Percentiles rank a stretch among this genome's conserved stretches.
phyloP scores from a whole-genome alignment of 2,888 invertebrate species.

The Scaptomyza cyrtandrae region DNA sequence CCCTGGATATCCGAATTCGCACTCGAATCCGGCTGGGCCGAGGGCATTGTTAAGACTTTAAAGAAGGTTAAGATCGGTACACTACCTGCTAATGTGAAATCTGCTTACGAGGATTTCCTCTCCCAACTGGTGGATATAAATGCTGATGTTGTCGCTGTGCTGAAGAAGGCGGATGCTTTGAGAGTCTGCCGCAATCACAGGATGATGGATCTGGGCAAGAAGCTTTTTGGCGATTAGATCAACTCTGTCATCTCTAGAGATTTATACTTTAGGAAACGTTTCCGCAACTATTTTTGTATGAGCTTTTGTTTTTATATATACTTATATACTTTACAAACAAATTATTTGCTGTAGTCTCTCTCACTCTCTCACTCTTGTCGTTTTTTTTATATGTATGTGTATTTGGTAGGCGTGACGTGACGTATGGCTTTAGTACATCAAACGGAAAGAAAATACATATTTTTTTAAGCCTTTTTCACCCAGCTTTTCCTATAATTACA shows the following conservation, averaged over 20 bases:
- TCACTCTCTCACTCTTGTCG: conserved; percentile 10
- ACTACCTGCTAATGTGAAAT: conserved; percentile 92
- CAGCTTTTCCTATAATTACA: conserved; percentile 52
- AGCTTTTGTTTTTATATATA: conserved; percentile 36
- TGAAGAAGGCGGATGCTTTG: conserved; percentile 93
- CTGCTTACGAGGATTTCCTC: conserved; percentile 95
- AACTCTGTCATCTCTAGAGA: neutral
- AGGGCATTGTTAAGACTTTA: conserved; percentile 93
- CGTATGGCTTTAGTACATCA: conserved; percentile 33
- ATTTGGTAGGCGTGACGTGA: conserved; percentile 48
- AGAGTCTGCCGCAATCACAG: conserved; percentile 94
- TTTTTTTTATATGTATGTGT: conserved; percentile 49
- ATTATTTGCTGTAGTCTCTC: conserved; percentile 34
- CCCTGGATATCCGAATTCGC: conserved; percentile 96
- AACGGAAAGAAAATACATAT: conserved; percentile 29
- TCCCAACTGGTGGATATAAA: conserved; percentile 93
- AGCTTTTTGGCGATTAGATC: conserved; percentile 92
- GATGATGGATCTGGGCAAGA: conserved; percentile 95
- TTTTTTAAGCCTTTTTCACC: conserved; percentile 60
- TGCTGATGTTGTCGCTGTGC: conserved; percentile 89
- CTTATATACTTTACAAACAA: conserved; percentile 12
- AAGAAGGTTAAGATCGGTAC: conserved; percentile 93
- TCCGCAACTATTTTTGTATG: conserved; percentile 54
- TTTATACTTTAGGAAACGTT: conserved; percentile 32
- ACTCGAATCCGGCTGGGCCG: conserved; percentile 97